Conservation (phyloP, 2,797 vertebrate species). For the Chrosomus eos region DNA sequence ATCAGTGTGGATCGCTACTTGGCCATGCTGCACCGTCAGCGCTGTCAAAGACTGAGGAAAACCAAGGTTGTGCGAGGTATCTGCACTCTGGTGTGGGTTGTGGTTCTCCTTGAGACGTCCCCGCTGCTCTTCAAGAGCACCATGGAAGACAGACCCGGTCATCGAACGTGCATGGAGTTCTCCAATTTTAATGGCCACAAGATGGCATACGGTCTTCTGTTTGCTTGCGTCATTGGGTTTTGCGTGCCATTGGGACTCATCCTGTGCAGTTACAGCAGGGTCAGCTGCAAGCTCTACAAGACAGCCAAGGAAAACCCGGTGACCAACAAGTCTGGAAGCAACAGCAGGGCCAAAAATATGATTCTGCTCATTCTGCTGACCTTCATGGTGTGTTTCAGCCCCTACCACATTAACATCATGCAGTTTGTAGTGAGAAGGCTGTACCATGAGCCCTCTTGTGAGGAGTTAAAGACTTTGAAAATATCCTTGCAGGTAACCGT, state of each 20-base stretch:
- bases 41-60: conserved; percentile 69
- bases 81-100: conserved; percentile 78
- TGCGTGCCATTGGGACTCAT: conserved; percentile 80
- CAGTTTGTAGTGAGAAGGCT: conserved; percentile 81
- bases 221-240: conserved; percentile 80
- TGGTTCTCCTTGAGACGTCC: conserved; percentile 75
- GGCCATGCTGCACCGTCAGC: conserved; percentile 81
- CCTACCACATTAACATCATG: conserved; percentile 84
- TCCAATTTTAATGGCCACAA: conserved; percentile 71
- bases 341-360: conserved; percentile 77
- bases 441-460: conserved; percentile 71
- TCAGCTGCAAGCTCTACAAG: conserved; percentile 81
- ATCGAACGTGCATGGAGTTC: conserved; percentile 85
- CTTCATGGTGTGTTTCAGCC: conserved; percentile 82
- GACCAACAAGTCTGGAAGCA: conserved; percentile 69
- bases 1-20: conserved; percentile 86
- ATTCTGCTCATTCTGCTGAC: conserved; percentile 80
- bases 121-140: conserved; percentile 78
- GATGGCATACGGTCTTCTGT: conserved; percentile 72
- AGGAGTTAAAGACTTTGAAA: conserved; percentile 78
- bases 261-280: conserved; percentile 78
- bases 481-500: conserved; percentile 81
- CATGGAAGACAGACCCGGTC: conserved; percentile 66
- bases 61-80: conserved; percentile 70
- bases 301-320: conserved; percentile 74